A percentile compares a stretch with the other conserved stretches of the same genome.
Evolutionary conservation across 1,140 invertebrate species (phyloP).

Genomic region (Brachionus calyciflorus): DNA sequence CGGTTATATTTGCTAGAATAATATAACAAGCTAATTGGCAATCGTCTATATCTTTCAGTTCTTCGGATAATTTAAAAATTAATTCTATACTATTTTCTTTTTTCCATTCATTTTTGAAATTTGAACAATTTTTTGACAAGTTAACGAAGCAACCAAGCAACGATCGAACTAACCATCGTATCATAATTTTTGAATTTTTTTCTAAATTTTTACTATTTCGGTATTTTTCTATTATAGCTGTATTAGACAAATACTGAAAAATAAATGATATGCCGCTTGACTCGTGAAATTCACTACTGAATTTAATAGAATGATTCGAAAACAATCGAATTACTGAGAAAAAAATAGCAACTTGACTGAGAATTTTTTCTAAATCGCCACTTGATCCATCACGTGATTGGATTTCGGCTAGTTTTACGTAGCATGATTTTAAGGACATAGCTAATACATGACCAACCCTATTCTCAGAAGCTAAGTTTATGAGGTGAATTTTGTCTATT

Average conservation of each 20-base stretch:
- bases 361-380: neutral
- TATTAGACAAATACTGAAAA: conserved; percentile 1
- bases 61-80: neutral
- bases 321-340: neutral
- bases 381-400: too few species aligned
- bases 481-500: too few species aligned
- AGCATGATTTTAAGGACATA: too few species aligned
- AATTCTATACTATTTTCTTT: neutral
- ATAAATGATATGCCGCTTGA: neutral
- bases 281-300: neutral
- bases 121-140: conserved; percentile 1
- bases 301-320: neutral
- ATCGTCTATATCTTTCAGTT: neutral
- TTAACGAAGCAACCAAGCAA: neutral
- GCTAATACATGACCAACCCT: too few species aligned
- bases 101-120: conserved; percentile 41
- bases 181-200: neutral
- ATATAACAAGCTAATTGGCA: conserved; percentile 4
- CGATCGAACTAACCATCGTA: neutral
- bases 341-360: neutral
- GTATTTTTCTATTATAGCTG: neutral
- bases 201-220: neutral
- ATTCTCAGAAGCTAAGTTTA: too few species aligned
- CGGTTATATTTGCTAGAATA: conserved; percentile 15
- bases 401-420: too few species aligned